Evolutionary conservation across 2,797 vertebrate species (phyloP), one percentile per base, ranked within the genome.

Genomic region (Phataginus tetradactyla): DNA sequence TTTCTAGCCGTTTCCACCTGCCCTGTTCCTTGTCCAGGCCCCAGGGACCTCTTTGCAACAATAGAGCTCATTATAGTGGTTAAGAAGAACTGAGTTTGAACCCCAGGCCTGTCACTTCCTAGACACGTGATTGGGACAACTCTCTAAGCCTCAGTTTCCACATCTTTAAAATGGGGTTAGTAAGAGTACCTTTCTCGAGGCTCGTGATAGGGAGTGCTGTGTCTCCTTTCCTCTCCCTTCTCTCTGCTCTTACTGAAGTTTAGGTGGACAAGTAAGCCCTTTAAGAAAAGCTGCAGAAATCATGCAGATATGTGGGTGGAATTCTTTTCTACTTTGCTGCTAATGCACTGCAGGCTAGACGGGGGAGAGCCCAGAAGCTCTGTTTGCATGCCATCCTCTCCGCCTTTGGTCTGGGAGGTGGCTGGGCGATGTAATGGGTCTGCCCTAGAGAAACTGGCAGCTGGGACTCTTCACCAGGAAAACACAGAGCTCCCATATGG

Each of bases 291-390:
- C 79, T 37, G 37, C n/a, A 20, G 59, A 29, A 37, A 32, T 27
- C 15, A 0, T 3, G 0, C 55, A 8, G 0, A 8, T 14, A 3
- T 1, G 3, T 9, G 14, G 0, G 0, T 0, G 5, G 61, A 21
- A 4, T 7, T 3, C 2, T 3, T 5, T 49, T 10, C 61, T 39
- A 39, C 39, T 37, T 12, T 3, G 27, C 42, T 23, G 13, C 39
- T 4, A 7, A 29, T 3, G 37, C 29, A 15, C n/a, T 1, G 9
- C 12, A 6, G 75, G 9, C 61, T 5, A 32, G 51, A 32, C 3
- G 7, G 15, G 80, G 85, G 8, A 0, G 27, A 4, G 5, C 37
- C 2, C 4, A 2, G 83, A 29, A 4, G 37, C 27, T 13, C 63
- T 0, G 0, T 1, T 42, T 13, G 29, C 32, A 2, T 32, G 66